Evolutionary conservation across 2,797 vertebrate genomes (phyloP), one percentile per base, ranked within the genome.

Genomic region (Rachycentron canadum): DNA sequence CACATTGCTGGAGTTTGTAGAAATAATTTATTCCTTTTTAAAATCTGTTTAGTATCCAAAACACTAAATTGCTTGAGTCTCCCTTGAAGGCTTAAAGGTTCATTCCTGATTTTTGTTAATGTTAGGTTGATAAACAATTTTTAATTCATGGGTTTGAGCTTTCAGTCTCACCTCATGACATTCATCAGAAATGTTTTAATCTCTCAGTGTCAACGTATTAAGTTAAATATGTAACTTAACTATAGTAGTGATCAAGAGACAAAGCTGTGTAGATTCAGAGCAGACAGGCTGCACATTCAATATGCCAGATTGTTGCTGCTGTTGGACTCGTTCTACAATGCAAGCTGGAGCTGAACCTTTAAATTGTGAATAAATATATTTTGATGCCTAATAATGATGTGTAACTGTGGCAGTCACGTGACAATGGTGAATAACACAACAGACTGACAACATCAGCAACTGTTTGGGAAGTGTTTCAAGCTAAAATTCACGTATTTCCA

Each of bases 321-420:
- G 28, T 7, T 21, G 26, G 26, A 47, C 41, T n/a, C 26, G 32
- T n/a, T 43, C 7, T 26, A 16, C 59, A 26, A 26, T 32, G 3
- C 16, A 61, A 63, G 60, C 60, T 47, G 61, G 26, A 14, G 47
- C n/a, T n/a, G n/a, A 30, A 25, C 43, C 32, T 49, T 64, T 49
- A 14, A n/a, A 32, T 23, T 32, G 17, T 16, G 26, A 43, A n/a
- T 16, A 49, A 47, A 47, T 7, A 63, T 45, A 28, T 62, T 12
- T 28, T 4, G 9, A 43, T 61, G 40, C 17, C 14, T 26, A 7
- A 17, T 28, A 26, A 8, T 30, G 19, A 30, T 4, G 36, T 30
- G 38, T 52, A 19, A 38, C 11, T 26, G 56, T 38, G 32, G 19
- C 32, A 14, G 38, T 59, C 34, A 16, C 38, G 25, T 19, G 10